Conservation (phyloP, 2,113 vertebrate genomes). For the Lampris megalopsis region DNA sequence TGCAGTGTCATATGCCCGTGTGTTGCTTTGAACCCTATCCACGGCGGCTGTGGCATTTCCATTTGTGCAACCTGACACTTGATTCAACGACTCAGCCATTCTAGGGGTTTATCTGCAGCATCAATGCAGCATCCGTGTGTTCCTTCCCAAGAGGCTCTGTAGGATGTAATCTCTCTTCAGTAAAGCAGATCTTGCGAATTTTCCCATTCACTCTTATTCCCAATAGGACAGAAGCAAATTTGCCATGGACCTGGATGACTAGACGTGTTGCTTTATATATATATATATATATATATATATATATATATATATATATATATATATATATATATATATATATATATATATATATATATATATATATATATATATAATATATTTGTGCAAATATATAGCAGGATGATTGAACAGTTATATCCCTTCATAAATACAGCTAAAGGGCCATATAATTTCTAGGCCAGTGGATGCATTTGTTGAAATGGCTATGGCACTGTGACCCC, state of each 20-base stretch:
- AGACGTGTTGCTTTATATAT: background rate
- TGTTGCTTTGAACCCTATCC: constrained; percentile 46
- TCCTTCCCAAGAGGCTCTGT: constrained; percentile 59
- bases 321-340: too few relatives aligned
- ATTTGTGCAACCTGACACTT: constrained; percentile 70
- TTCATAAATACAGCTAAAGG: constrained; percentile 28
- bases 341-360: too few relatives aligned
- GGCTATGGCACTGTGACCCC: background rate
- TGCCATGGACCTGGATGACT: constrained; percentile 64
- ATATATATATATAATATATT: background rate
- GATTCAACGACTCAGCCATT: constrained; percentile 58
- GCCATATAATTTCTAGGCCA: constrained; percentile 4
- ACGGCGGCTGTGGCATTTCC: constrained; percentile 56
- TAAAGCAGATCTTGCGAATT: constrained; percentile 64
- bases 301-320: too few relatives aligned
- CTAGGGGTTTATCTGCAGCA: constrained; percentile 70
- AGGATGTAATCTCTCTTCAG: constrained; percentile 72
- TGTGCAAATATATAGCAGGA: constrained; percentile 24
- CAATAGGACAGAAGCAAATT: constrained; percentile 61
- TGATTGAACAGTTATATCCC: constrained; percentile 8
- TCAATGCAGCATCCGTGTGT: constrained; percentile 79
- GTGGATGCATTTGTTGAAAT: constrained; percentile 17
- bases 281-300: too few relatives aligned
- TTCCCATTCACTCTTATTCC: constrained; percentile 71
- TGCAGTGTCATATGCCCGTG: background rate